Percentiles rank a stretch among this genome's conserved stretches.
Evolutionary conservation across 2,113 vertebrate genomes (phyloP).

Genomic region (Rhabdornis inornatus): DNA sequence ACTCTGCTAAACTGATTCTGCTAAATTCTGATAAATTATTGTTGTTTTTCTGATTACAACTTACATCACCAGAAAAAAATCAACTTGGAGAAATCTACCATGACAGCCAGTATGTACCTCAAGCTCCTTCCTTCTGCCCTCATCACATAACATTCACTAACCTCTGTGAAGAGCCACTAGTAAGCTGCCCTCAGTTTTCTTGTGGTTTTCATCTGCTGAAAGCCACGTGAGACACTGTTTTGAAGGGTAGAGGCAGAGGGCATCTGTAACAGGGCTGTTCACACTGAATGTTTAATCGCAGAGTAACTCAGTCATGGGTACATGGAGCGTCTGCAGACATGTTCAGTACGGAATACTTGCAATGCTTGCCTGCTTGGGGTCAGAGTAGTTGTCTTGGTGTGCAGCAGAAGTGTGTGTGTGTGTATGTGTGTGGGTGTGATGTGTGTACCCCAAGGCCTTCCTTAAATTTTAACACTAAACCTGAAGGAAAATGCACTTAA

Average conservation of each 20-base stretch:
- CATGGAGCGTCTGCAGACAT: background rate
- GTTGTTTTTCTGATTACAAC: background rate
- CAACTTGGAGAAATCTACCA: background rate
- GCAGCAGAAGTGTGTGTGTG: background rate
- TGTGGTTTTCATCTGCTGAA: background rate
- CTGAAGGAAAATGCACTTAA: background rate
- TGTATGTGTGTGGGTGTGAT: rapidly evolving
- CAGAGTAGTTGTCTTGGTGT: background rate
- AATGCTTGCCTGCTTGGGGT: background rate
- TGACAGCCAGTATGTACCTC: background rate
- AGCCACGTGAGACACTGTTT: background rate
- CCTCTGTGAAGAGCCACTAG: background rate
- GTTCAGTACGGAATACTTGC: background rate
- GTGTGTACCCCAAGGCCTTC: background rate
- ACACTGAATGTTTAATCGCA: background rate
- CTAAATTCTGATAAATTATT: background rate
- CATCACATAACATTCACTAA: background rate
- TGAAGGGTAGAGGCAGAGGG: background rate
- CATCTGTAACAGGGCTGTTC: background rate
- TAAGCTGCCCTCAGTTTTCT: background rate
- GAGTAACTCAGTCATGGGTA: background rate
- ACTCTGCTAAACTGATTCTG: background rate
- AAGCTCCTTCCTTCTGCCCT: background rate
- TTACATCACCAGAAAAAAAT: background rate
- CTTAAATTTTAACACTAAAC: background rate